A percentile compares a stretch with the other conserved stretches of the same genome.
Evolutionary conservation across 2,113 vertebrate species (phyloP).

Genomic region (Cyrtonyx montezumae): DNA sequence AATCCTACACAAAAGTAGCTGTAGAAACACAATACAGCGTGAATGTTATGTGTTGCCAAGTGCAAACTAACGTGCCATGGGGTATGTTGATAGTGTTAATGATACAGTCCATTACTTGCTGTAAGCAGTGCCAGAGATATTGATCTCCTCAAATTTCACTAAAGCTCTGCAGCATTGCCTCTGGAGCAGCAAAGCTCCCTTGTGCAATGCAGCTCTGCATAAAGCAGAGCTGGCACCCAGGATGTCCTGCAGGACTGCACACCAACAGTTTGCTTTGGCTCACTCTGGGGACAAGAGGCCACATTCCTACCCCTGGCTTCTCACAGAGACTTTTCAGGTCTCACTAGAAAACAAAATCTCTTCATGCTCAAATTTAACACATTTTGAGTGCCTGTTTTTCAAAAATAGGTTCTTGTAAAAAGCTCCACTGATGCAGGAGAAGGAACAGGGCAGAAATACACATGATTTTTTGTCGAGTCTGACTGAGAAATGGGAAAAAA

Average conservation of each 20-base stretch:
- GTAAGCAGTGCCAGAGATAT: neutral
- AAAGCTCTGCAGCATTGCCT: neutral
- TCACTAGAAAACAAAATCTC: neutral
- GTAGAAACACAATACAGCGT: neutral
- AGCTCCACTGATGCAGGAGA: neutral
- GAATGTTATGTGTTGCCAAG: neutral
- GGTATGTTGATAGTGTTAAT: neutral
- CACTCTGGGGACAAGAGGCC: neutral
- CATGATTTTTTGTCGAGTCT: neutral
- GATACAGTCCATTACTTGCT: neutral
- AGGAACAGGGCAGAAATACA: neutral
- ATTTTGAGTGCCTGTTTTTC: neutral
- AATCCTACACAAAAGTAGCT: neutral
- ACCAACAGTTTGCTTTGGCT: fast-evolving
- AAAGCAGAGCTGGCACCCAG: neutral
- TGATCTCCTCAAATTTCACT: neutral
- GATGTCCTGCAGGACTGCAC: fast-evolving
- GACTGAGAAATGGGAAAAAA: neutral
- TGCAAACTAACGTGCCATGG: neutral
- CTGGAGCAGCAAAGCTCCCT: neutral
- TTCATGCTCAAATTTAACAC: neutral
- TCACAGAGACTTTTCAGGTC: neutral
- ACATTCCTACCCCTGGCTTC: fast-evolving
- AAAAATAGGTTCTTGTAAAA: neutral
- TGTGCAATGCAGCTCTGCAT: fast-evolving